Evolutionary conservation across 2,113 vertebrate species (phyloP), one percentile per base, ranked within the genome.

Genomic region (Microcebus lehilahytsara): DNA sequence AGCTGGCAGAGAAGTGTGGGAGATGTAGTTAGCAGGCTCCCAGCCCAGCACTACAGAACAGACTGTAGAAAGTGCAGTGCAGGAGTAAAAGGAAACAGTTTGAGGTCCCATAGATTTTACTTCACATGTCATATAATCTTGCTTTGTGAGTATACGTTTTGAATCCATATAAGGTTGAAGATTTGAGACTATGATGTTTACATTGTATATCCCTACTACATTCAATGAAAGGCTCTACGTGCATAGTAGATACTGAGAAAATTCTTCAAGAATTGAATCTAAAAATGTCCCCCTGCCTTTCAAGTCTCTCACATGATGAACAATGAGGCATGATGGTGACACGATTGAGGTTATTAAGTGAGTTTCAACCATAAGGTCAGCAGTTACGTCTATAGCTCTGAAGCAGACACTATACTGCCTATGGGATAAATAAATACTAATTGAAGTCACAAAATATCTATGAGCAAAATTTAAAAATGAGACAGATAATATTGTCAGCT

Each of bases 401-500:
- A 77, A 71, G 42, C 51, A 87, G 51, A 95, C 23, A 49, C 75
- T 91, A 60, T 69, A 72, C 37, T 96, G 64, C 32, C 42, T 11
- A 4, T 83, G 22, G 22, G n/a, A 19, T 92, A 79, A 90, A 40
- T 95, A 95, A 89, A 53, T 53, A 37, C 53, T 46, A 60, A 85
- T 60, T 96, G 92, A 96, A 79, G 40, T 80, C 60, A 92, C 51
- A 81, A n/a, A 69, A 2, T 78, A n/a, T 67, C 71, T 88, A 14
- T 34, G 14, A 95, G 25, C 30, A 81, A 30, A 84, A 74, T 94
- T 94, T 49, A 67, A 72, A 96, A 88, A 58, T n/a, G 9, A 60
- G 14, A 10, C 37, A 49, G 22, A 8, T 81, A 66, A 69, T 93
- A 72, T 14, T 53, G 30, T 84, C 3, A 91, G 0, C 30, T 53